These are phyloP conservation scores for Nephrotoma guestfalica DNA, from an alignment of 2,888 invertebrate species.

Conservation along the genomic window DNA sequence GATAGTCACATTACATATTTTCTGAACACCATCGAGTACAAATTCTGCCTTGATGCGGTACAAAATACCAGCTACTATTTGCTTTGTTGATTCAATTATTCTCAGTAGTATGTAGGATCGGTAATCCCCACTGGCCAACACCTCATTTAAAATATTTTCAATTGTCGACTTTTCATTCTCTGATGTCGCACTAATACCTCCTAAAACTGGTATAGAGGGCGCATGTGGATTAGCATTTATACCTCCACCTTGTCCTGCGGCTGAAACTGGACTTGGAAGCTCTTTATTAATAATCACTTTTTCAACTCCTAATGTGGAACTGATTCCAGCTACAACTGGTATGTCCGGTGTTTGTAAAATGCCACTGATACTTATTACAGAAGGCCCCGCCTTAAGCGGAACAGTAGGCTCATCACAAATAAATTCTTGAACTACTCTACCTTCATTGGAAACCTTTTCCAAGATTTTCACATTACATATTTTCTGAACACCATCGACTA, in stretches of 20 bases:
- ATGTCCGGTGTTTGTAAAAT: no score
- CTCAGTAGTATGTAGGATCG: constrained; percentile 12
- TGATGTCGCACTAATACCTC: neutral
- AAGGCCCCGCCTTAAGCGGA: neutral
- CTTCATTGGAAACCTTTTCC: neutral
- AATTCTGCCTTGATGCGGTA: constrained; percentile 44
- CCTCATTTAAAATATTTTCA: neutral
- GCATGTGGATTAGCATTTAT: neutral
- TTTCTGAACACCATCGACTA: constrained; percentile 30
- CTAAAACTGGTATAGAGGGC: neutral
- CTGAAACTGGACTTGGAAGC: neutral
- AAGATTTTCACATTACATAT: constrained; percentile 15
- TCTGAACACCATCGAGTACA: constrained; percentile 32
- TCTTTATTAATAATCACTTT: no score
- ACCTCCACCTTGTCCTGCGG: neutral
- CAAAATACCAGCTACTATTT: constrained; percentile 39
- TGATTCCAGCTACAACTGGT: no score
- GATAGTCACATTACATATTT: constrained; percentile 17
- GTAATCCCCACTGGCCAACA: neutral
- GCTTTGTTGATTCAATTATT: constrained; percentile 33
- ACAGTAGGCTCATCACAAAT: neutral
- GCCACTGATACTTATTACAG: no score
- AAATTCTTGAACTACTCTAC: neutral
- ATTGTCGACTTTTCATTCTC: neutral
- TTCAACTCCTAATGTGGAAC: no score